These are phyloP conservation scores for Aspidiotus rigidus DNA, from an alignment of 2,888 invertebrate species.

Conservation along the genomic window DNA sequence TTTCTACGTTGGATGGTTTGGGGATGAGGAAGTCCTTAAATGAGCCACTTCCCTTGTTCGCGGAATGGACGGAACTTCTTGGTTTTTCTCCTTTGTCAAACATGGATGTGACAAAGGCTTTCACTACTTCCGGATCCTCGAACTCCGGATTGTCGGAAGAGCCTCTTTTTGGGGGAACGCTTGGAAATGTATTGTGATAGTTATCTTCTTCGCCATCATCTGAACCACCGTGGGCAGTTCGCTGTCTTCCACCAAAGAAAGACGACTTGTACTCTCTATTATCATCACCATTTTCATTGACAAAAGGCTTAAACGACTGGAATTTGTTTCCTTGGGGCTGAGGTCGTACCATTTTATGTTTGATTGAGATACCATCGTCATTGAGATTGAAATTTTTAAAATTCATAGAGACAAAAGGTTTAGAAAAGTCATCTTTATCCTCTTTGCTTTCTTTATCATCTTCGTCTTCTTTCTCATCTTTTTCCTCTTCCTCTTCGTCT, in stretches of 20 bases:
- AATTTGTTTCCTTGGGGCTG: background rate
- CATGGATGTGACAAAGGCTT: conserved; percentile 16
- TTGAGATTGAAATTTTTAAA: conserved; percentile 9
- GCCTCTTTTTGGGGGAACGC: background rate
- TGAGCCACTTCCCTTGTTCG: background rate
- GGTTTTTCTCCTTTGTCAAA: conserved; percentile 11
- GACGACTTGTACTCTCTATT: background rate
- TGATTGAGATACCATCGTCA: conserved; percentile 20
- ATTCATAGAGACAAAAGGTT: conserved; percentile 28
- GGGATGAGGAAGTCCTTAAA: background rate
- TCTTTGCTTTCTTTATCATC: conserved; percentile 19
- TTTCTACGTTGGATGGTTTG: background rate
- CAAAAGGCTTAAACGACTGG: background rate
- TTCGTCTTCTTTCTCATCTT: conserved; percentile 11
- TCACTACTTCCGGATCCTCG: conserved; percentile 5
- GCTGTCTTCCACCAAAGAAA: background rate
- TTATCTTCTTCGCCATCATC: background rate
- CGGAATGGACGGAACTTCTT: too few relatives aligned
- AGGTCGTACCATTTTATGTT: conserved; percentile 10
- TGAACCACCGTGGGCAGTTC: background rate
- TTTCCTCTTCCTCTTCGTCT: conserved; percentile 10
- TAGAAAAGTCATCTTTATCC: conserved; percentile 8
- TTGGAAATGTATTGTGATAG: conserved; percentile 1
- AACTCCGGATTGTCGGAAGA: background rate
- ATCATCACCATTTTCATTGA: background rate